These are phyloP conservation scores for Polietes domitor DNA, from an alignment of 2,888 invertebrate species.

Conservation along the genomic window DNA sequence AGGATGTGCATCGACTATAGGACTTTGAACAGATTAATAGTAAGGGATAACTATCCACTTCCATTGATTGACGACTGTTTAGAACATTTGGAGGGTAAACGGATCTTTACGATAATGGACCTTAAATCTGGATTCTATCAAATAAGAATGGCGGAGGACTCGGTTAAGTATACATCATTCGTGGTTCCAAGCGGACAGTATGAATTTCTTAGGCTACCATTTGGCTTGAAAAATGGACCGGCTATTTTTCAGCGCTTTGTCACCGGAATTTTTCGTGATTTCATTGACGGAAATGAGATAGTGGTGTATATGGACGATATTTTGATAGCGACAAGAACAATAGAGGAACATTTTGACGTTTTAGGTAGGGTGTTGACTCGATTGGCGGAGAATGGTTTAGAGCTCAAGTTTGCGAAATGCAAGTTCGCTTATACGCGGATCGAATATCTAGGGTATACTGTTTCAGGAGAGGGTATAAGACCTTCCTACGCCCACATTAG, in stretches of 20 bases:
- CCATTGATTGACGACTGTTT: conserved; percentile 48
- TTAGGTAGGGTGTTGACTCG: not conserved
- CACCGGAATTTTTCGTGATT: not conserved
- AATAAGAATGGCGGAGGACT: conserved; percentile 51
- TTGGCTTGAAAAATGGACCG: conserved; percentile 61
- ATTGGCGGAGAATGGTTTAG: not conserved
- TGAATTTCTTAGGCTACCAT: conserved; percentile 55
- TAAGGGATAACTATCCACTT: conserved; percentile 56
- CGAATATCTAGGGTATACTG: too few species aligned
- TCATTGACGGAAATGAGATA: conserved; percentile 29
- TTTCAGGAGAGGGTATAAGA: too few species aligned
- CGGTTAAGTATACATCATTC: conserved; percentile 54
- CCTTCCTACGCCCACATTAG: not conserved
- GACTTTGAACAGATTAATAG: conserved; percentile 34
- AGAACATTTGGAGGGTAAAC: conserved; percentile 7
- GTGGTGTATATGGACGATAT: conserved; percentile 12
- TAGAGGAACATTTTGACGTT: not conserved
- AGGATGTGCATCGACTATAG: conserved; percentile 52
- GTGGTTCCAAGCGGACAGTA: conserved; percentile 52
- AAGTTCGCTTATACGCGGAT: too few species aligned
- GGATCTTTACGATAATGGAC: conserved; percentile 48
- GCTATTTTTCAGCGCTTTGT: conserved; percentile 58
- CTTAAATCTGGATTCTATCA: conserved; percentile 56
- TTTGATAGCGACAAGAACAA: conserved; percentile 16
- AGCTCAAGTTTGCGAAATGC: too few species aligned